phyloP scores from a whole-genome alignment of 2,888 invertebrate genomes.

The Charanyca ferruginea region DNA sequence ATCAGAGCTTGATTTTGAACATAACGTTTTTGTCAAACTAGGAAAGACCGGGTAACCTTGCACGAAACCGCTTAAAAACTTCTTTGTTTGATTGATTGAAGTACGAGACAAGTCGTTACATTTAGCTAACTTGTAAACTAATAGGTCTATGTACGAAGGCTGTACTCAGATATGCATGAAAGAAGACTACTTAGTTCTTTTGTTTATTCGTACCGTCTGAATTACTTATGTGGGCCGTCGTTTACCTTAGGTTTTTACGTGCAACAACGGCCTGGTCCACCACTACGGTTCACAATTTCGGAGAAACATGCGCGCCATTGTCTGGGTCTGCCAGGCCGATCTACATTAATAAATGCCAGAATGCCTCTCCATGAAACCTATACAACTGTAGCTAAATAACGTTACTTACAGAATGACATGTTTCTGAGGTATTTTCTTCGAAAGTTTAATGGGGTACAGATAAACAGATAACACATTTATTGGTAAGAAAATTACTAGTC shows the following conservation, averaged over 20 bases:
- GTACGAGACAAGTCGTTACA: conserved; percentile 50
- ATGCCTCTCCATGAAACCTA: conserved; percentile 65
- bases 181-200: conserved; percentile 77
- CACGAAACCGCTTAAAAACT: conserved; percentile 63
- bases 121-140: conserved; percentile 61
- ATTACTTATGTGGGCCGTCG: conserved; percentile 80
- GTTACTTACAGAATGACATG: conserved; percentile 12
- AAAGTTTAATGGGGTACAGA: too few relatives aligned
- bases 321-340: conserved; percentile 69
- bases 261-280: conserved; percentile 69
- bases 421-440: neutral
- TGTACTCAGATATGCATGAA: conserved; percentile 78
- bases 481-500: too few relatives aligned
- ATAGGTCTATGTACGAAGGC: conserved; percentile 60
- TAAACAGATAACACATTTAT: too few relatives aligned
- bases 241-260: conserved; percentile 76
- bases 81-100: conserved; percentile 60
- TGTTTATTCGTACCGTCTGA: conserved; percentile 79
- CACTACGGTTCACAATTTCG: conserved; percentile 74
- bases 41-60: conserved; percentile 71
- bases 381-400: conserved; percentile 19
- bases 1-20: conserved; percentile 45
- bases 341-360: conserved; percentile 81
- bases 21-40: conserved; percentile 66
- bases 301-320: conserved; percentile 78